Evolutionary conservation across 2,888 invertebrate genomes (phyloP).

Genomic region (Escarpia spicata): DNA sequence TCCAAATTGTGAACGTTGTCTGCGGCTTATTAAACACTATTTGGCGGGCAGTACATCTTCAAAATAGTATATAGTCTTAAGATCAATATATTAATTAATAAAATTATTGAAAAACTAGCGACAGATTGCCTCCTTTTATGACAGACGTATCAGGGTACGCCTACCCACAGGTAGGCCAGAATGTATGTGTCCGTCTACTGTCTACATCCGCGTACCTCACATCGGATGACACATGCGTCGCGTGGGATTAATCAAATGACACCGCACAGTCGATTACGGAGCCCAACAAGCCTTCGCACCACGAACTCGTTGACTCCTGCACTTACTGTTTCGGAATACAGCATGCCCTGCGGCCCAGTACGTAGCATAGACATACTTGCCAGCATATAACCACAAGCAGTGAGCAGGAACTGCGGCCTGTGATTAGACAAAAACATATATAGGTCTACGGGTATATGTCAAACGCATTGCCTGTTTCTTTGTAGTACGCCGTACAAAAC

Average conservation of each 20-base stretch:
- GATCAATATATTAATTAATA: too few relatives aligned
- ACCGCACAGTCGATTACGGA: neutral
- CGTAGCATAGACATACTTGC: neutral
- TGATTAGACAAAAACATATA: neutral
- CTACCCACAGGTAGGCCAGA: neutral
- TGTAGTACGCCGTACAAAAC: neutral
- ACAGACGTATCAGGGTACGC: neutral
- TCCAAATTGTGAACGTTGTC: too few relatives aligned
- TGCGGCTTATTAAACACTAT: too few relatives aligned
- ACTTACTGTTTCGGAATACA: neutral
- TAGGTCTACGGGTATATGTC: neutral
- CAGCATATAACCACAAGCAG: neutral
- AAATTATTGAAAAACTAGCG: too few relatives aligned
- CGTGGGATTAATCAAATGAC: neutral
- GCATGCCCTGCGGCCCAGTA: neutral
- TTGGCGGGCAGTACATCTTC: too few relatives aligned
- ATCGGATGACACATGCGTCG: neutral
- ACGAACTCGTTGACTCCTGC: neutral
- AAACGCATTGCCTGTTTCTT: neutral
- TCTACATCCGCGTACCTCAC: neutral
- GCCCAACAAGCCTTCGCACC: neutral
- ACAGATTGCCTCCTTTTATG: too few relatives aligned
- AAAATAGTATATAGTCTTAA: too few relatives aligned
- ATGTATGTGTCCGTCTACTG: neutral
- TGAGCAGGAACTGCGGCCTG: too few relatives aligned